Evolutionary conservation across 2,888 invertebrate genomes (phyloP), one percentile per base, ranked within the genome.

Genomic region (Enchytraeus crypticus): DNA sequence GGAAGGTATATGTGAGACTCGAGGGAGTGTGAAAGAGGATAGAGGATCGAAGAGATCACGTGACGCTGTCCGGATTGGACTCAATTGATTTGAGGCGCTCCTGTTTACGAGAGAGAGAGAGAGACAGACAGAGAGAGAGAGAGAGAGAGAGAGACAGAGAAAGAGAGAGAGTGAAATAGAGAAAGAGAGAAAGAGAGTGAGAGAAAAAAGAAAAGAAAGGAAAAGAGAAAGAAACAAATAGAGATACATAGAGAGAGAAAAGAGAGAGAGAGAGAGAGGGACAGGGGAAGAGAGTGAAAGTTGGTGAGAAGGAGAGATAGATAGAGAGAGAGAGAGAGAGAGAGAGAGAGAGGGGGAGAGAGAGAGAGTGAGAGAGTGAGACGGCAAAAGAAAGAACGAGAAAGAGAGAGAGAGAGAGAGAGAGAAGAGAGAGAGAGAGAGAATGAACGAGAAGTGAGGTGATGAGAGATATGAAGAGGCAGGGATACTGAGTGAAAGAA

Each of bases 31-130:
- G 11, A 14, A n/a, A n/a, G n/a, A n/a, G n/a, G n/a, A n/a, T n/a
- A n/a, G n/a, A n/a, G n/a, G n/a, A n/a, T n/a, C n/a, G n/a, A n/a
- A n/a, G n/a, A n/a, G n/a, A n/a, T n/a, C n/a, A n/a, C n/a, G n/a
- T n/a, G n/a, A n/a, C n/a, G n/a, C n/a, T n/a, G n/a, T n/a, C n/a
- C 14, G 21, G 5, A 26, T 23, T 14, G 46, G 4, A 46, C 23
- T 23, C 5, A 46, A 26, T 23, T 14, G 46, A 21, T 26, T 23
- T 46, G 11, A 23, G 46, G 23, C 46, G 26, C 18, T 46, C 8
- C 5, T n/a, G 55, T 5, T 55, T 26, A 26, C 38, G 53, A 54
- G 23, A 45, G 53, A 59, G 14, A n/a, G 53, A 26, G 33, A 59
- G 34, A 54, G n/a, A 45, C 21, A 43, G 43, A 53, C 18, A 38